A percentile compares a stretch with the other conserved stretches of the same genome.
Evolutionary conservation across 64 coral and sea anemone genomes (phyloP).

Genomic region (Montipora capricornis): DNA sequence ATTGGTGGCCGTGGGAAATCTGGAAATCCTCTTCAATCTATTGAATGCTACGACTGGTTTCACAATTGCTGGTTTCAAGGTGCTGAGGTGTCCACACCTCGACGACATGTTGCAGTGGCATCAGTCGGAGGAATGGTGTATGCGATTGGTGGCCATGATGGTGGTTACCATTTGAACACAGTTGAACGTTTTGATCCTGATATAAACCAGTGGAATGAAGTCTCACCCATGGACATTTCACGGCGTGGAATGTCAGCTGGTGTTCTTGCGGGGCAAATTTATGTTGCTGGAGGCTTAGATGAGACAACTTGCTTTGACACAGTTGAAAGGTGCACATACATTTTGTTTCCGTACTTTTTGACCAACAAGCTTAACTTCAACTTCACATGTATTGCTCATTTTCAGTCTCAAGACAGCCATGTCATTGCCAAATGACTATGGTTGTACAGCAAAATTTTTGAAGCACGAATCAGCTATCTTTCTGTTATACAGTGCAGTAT

Average conservation of each 20-base stretch:
- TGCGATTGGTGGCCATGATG: constrained; percentile 98
- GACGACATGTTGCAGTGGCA: constrained; percentile 93
- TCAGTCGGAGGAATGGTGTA: constrained; percentile 82
- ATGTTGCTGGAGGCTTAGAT: constrained; percentile 97
- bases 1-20: constrained; percentile 94
- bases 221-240: constrained; percentile 83
- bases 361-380: too few relatives aligned
- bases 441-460: too few relatives aligned
- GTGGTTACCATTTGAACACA: constrained; percentile 85
- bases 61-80: constrained; percentile 85
- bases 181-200: constrained; percentile 95
- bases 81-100: constrained; percentile 81
- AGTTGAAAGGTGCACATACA: constrained; percentile 86
- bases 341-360: neutral
- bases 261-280: constrained; percentile 90
- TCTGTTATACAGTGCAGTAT: too few relatives aligned
- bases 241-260: constrained; percentile 96
- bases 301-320: constrained; percentile 95
- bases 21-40: constrained; percentile 90
- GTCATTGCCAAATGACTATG: too few relatives aligned
- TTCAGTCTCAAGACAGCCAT: too few relatives aligned
- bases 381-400: too few relatives aligned
- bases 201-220: constrained; percentile 75
- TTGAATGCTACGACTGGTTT: constrained; percentile 97
- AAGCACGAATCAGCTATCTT: too few relatives aligned